Evolutionary conservation across 2,888 invertebrate species (phyloP).

Genomic region (Calameuta idolon): DNA sequence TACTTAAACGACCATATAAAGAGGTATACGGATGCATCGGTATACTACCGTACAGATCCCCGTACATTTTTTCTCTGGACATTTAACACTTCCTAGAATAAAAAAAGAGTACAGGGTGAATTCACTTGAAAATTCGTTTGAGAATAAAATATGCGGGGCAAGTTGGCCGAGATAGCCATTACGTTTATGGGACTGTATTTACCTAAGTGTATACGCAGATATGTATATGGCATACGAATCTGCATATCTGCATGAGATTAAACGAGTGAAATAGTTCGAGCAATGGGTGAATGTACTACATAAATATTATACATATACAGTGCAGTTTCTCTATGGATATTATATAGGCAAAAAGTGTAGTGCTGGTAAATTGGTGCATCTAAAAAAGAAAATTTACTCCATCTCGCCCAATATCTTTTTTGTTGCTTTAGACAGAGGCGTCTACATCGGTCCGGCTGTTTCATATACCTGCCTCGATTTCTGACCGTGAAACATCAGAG

Average conservation of each 20-base stretch:
- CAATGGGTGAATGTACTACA: not conserved
- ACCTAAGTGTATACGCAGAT: not conserved
- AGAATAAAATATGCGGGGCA: not conserved
- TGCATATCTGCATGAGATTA: not conserved
- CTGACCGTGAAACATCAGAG: slow-evolving; percentile 14
- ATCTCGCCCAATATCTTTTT: not conserved
- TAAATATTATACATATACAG: not conserved
- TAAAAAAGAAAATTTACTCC: not conserved
- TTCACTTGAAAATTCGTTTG: not conserved
- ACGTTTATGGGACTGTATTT: not conserved
- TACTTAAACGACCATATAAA: not conserved
- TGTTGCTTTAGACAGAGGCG: not conserved
- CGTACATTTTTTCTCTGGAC: not conserved
- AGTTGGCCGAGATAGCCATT: not conserved
- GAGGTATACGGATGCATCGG: not conserved
- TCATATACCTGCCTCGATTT: slow-evolving; percentile 1
- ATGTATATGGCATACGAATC: not conserved
- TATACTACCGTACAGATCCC: not conserved
- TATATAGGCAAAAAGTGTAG: not conserved
- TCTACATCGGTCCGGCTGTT: not conserved
- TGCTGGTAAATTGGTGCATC: not conserved
- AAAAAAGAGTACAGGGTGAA: not conserved
- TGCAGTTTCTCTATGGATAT: not conserved
- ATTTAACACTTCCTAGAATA: not conserved
- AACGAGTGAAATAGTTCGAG: not conserved